Evolutionary conservation across 2,888 invertebrate species (phyloP).

Genomic region (Watsonalla cultraria): DNA sequence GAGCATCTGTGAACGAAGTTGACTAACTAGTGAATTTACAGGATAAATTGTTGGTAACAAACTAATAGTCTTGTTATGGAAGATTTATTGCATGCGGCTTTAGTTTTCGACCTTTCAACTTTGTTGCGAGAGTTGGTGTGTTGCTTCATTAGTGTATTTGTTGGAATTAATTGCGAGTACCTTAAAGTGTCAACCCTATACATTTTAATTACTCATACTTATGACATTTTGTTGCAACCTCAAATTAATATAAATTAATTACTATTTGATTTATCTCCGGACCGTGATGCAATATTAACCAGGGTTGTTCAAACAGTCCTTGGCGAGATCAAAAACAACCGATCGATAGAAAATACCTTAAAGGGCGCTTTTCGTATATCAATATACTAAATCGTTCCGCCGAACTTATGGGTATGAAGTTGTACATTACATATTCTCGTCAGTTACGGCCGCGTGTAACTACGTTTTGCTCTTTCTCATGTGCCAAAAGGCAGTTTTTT

Average conservation of each 20-base stretch:
- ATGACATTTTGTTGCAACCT: background rate
- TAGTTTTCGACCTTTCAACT: constrained; percentile 1
- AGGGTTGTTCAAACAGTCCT: too few relatives aligned
- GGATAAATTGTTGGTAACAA: constrained; percentile 10
- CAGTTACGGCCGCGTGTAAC: constrained; percentile 30
- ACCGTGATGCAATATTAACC: too few relatives aligned
- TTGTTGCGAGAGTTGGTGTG: background rate
- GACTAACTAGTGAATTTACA: constrained; percentile 21
- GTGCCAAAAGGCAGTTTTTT: constrained; percentile 52
- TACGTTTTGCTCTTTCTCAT: constrained; percentile 41
- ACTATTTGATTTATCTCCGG: too few relatives aligned
- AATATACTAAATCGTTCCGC: constrained; percentile 1
- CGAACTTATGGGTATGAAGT: constrained; percentile 6
- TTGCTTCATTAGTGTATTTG: background rate
- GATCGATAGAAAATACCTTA: background rate
- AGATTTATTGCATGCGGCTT: constrained; percentile 1
- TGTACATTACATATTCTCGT: constrained; percentile 36
- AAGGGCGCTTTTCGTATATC: background rate
- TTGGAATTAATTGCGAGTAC: background rate
- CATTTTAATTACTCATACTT: too few relatives aligned
- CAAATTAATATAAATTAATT: too few relatives aligned
- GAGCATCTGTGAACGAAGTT: constrained; percentile 33
- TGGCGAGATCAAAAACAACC: too few relatives aligned
- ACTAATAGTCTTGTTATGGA: constrained; percentile 2
- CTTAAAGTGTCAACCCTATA: background rate